Percentiles rank a stretch among this genome's conserved stretches.
Conservation (phyloP, 2,797 vertebrate genomes). For the Syndactyla subalaris region DNA sequence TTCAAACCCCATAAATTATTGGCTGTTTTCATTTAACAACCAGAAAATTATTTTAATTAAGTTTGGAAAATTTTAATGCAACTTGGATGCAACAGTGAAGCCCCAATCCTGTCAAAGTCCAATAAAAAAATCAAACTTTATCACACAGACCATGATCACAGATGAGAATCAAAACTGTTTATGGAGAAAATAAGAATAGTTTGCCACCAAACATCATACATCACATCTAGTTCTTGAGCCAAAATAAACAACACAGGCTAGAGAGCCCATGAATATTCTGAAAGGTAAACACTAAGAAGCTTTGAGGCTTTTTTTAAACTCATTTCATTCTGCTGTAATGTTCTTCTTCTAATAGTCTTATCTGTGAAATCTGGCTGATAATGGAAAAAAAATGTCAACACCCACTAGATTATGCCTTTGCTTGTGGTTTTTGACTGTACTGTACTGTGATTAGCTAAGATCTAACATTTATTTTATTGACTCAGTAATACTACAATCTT, state of each 20-base stretch:
- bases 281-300: not conserved
- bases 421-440: slow-evolving; percentile 7
- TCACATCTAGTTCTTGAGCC: not conserved
- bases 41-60: not conserved
- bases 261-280: not conserved
- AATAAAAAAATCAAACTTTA: not conserved
- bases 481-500: not conserved
- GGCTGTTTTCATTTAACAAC: not conserved
- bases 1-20: not conserved
- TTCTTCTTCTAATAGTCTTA: slow-evolving; percentile 17
- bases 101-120: not conserved
- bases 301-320: not conserved
- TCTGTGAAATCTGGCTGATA: not conserved
- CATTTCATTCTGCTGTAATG: not conserved
- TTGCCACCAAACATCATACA: not conserved
- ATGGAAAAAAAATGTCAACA: slow-evolving; percentile 28
- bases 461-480: slow-evolving; percentile 29
- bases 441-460: not conserved
- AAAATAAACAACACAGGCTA: slow-evolving; percentile 20
- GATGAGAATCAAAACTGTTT: slow-evolving; percentile 12
- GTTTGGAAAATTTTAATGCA: not conserved
- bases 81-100: not conserved
- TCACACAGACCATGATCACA: not conserved
- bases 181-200: slow-evolving; percentile 3
- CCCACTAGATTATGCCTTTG: not conserved